Evolutionary conservation across 64 coral and sea anemone genomes (phyloP).

Genomic region (Montipora efflorescens): DNA sequence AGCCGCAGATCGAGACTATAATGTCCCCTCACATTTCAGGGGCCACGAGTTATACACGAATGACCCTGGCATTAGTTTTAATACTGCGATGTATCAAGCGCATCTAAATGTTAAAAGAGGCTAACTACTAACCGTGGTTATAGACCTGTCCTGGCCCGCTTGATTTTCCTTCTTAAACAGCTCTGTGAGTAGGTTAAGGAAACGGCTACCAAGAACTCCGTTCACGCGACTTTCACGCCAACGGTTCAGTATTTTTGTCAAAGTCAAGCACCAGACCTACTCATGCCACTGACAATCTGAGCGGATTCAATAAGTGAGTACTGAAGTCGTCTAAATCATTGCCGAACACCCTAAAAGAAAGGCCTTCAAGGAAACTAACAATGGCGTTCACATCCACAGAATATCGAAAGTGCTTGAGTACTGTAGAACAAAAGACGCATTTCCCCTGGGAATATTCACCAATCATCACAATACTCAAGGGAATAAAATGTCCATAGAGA

Average conservation of each 20-base stretch:
- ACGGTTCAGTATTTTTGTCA: not conserved
- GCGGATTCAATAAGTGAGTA: not conserved
- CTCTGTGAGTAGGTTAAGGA: not conserved
- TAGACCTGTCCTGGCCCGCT: not conserved
- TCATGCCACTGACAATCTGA: not conserved
- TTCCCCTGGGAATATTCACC: slow-evolving; percentile 20
- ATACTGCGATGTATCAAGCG: not conserved
- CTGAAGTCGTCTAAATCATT: not conserved
- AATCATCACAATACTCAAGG: slow-evolving; percentile 38
- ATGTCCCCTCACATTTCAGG: no score
- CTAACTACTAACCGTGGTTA: not conserved
- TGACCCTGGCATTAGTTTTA: not conserved
- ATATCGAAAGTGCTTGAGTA: slow-evolving; percentile 35
- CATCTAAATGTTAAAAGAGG: not conserved
- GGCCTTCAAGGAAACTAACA: not conserved
- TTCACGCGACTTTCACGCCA: not conserved
- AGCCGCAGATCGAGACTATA: no score
- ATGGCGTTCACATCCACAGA: not conserved
- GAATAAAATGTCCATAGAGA: not conserved
- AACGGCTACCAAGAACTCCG: no score
- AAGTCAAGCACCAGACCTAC: not conserved
- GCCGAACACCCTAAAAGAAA: not conserved
- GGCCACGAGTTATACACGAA: no score
- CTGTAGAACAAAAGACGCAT: slow-evolving; percentile 1
- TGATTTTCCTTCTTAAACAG: not conserved